A percentile compares a stretch with the other conserved stretches of the same genome.
Evolutionary conservation across 2,797 vertebrate genomes (phyloP).

Genomic region (Dicrostonyx torquatus): DNA sequence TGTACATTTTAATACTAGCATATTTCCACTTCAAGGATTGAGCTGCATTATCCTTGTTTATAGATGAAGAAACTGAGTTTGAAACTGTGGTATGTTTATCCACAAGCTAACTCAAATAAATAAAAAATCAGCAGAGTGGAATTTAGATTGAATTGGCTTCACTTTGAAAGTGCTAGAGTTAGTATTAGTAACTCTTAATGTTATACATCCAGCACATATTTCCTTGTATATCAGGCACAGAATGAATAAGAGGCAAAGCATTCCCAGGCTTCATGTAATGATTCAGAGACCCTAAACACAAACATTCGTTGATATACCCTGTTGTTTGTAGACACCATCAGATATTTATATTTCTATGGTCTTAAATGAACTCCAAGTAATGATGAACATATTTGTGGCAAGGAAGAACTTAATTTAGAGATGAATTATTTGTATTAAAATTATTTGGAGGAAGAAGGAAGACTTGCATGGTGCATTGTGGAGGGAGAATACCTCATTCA

Average conservation of each 20-base stretch:
- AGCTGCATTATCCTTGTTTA: neutral
- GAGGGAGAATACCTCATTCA: constrained; percentile 22
- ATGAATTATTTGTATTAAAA: constrained; percentile 10
- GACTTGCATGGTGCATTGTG: neutral
- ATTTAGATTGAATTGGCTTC: neutral
- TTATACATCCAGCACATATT: neutral
- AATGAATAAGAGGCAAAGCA: neutral
- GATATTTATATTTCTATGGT: no score
- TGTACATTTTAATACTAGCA: neutral
- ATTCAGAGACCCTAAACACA: neutral
- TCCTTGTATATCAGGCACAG: neutral
- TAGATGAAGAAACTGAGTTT: neutral
- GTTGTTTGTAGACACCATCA: no score
- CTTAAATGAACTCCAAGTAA: neutral
- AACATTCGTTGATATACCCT: neutral
- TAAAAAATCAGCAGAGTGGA: neutral
- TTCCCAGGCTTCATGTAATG: neutral
- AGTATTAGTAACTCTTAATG: neutral
- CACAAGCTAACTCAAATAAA: neutral
- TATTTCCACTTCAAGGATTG: neutral
- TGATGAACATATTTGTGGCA: neutral
- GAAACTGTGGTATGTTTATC: neutral
- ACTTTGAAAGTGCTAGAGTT: neutral
- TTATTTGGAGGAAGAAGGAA: constrained; percentile 42
- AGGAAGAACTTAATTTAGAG: constrained; percentile 37